A percentile compares a stretch with the other conserved stretches of the same genome.
Evolutionary conservation across 2,113 vertebrate species (phyloP).

Genomic region (Oenanthe melanoleuca): DNA sequence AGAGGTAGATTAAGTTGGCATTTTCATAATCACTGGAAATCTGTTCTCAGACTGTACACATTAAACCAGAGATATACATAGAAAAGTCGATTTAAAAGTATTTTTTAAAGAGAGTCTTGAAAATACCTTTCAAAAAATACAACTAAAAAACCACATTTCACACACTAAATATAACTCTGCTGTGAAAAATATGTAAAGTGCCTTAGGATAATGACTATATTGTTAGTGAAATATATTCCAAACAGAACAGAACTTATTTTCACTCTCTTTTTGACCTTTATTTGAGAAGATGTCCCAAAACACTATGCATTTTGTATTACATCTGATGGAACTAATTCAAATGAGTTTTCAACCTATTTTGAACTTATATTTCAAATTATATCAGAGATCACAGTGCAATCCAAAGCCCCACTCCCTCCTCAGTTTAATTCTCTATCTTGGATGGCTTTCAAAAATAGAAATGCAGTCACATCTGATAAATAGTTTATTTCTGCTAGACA

Average conservation of each 20-base stretch:
- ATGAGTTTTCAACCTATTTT: neutral
- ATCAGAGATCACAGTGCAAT: neutral
- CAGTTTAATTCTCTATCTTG: neutral
- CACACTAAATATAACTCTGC: neutral
- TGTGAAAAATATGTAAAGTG: constrained; percentile 8
- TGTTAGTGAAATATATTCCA: neutral
- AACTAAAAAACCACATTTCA: neutral
- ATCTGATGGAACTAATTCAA: neutral
- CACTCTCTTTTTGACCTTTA: neutral
- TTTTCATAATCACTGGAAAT: neutral
- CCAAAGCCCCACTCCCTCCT: neutral
- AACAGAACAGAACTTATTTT: neutral
- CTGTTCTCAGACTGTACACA: neutral
- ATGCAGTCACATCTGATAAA: neutral
- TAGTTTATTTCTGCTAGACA: neutral
- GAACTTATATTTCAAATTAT: neutral
- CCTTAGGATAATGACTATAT: neutral
- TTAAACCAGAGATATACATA: neutral
- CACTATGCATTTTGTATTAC: neutral
- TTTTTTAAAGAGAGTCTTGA: neutral
- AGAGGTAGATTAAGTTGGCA: neutral
- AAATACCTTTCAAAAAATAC: neutral
- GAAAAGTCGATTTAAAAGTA: neutral
- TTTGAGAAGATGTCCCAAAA: neutral
- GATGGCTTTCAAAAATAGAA: neutral